Evolutionary conservation across 2,797 vertebrate genomes (phyloP), one percentile per base, ranked within the genome.

Genomic region (Xiphophorus birchmanni): DNA sequence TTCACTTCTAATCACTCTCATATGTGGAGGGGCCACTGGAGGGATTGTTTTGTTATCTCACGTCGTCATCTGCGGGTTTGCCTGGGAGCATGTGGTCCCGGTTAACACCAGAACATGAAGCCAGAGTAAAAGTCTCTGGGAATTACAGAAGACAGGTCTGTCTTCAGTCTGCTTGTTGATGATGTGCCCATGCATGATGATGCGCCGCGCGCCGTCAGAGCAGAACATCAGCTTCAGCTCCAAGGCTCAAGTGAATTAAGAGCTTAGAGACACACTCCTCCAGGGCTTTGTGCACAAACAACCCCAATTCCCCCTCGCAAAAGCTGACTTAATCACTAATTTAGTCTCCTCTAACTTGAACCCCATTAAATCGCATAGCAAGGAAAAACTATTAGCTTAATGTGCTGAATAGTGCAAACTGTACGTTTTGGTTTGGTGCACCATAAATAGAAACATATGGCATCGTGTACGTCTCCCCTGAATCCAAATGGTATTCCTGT

Each of bases 1-100:
- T 87, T 90, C 7, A 0, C 85, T 86, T 80, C 84, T 94, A 94
- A 95, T 93, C 86, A 84, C 86, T 93, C 85, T 92, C 92, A 92
- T 89, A 87, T 95, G 94, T 91, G 79, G 73, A 76, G 88, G 81
- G 88, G 85, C 90, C 80, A 79, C 80, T 76, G 76, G 83, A 76
- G 89, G 82, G 83, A 83, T 44, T 84, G 84, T 85, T 91, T 83
- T 89, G 91, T 80, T 90, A 92, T 82, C 85, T 92, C 82, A 90
- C 90, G 73, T 92, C 90, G 75, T 87, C 84, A 75, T 91, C 72
- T 54, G 75, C 12, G 81, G 73, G 42, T 82, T 75, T 42, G 67
- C 80, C 88, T 77, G 86, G 5, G 10, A 86, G 78, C 90, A 92
- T 91, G 86, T 91, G 91, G 86, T 90, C 79, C 74, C 44, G n/a